Evolutionary conservation across 2,888 invertebrate species (phyloP).

Genomic region (Agriopis aurantiaria): DNA sequence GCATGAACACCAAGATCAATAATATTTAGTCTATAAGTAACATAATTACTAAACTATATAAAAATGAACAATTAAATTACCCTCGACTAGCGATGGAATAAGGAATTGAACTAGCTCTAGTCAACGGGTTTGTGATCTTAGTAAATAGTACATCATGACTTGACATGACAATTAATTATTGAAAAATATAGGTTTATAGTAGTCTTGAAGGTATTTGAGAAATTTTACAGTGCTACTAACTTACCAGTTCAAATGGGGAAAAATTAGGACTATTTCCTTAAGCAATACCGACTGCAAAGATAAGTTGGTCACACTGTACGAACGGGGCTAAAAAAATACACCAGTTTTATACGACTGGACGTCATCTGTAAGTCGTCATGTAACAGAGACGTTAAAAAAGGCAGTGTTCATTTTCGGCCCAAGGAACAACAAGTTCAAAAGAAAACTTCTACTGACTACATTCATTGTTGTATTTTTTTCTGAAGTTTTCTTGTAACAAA

Average conservation of each 20-base stretch:
- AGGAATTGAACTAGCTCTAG: constrained; percentile 78
- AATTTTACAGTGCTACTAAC: not conserved
- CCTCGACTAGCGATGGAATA: constrained; percentile 64
- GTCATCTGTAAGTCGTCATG: too few relatives aligned
- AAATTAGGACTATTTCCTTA: too few relatives aligned
- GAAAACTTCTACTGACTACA: too few relatives aligned
- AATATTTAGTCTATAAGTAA: not conserved
- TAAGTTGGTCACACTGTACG: too few relatives aligned
- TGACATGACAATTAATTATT: constrained; percentile 1
- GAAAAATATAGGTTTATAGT: not conserved
- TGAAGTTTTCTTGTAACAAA: too few relatives aligned
- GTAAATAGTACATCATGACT: constrained; percentile 44
- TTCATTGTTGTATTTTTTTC: too few relatives aligned
- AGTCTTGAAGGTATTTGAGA: not conserved
- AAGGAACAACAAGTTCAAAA: too few relatives aligned
- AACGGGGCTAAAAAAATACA: too few relatives aligned
- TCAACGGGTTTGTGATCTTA: constrained; percentile 81
- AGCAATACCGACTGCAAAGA: too few relatives aligned
- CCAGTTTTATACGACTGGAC: too few relatives aligned
- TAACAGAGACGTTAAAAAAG: too few relatives aligned
- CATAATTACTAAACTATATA: not conserved
- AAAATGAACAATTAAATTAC: constrained; percentile 33
- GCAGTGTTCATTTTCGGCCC: too few relatives aligned
- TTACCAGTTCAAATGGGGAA: not conserved
- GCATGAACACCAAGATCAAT: constrained; percentile 13